phyloP scores from a whole-genome alignment of 2,797 vertebrate species.

The Danio jaintianensis region DNA sequence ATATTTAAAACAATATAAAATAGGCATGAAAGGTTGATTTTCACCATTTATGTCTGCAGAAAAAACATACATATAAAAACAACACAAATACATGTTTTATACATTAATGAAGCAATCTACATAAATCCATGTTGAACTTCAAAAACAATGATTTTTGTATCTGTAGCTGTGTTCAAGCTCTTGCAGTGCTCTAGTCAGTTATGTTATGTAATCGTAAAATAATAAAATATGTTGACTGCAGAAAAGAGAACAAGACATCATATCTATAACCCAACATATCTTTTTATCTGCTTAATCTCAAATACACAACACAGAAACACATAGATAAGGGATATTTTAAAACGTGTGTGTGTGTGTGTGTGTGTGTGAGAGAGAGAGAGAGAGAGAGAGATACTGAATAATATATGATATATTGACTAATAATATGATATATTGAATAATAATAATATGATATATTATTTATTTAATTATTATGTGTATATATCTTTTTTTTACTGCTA shows the following conservation, averaged over 20 bases:
- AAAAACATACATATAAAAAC: background rate
- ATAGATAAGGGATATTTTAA: slow-evolving; percentile 1
- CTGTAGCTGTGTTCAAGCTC: slow-evolving; percentile 44
- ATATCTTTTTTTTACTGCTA: no score
- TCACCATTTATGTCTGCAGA: slow-evolving; percentile 7
- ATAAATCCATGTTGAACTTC: background rate
- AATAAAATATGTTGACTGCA: slow-evolving; percentile 38
- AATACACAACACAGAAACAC: slow-evolving; percentile 9
- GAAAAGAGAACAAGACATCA: slow-evolving; percentile 10
- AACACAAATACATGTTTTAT: background rate
- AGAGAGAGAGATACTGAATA: background rate
- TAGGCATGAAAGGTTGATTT: slow-evolving; percentile 5
- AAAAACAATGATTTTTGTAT: slow-evolving; percentile 27
- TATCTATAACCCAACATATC: background rate
- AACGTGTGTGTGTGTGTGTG: background rate
- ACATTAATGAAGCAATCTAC: background rate
- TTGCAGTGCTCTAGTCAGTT: slow-evolving; percentile 37
- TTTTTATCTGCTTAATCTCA: slow-evolving; percentile 20
- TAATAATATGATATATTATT: no score
- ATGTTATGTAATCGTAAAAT: slow-evolving; percentile 57
- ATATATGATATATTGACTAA: no score
- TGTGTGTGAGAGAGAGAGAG: background rate
- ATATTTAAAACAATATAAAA: background rate
- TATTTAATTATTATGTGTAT: no score
- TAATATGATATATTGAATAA: no score